These are phyloP conservation scores for Pelochelys cantorii DNA, from an alignment of 2,797 vertebrate species.

Conservation along the genomic window DNA sequence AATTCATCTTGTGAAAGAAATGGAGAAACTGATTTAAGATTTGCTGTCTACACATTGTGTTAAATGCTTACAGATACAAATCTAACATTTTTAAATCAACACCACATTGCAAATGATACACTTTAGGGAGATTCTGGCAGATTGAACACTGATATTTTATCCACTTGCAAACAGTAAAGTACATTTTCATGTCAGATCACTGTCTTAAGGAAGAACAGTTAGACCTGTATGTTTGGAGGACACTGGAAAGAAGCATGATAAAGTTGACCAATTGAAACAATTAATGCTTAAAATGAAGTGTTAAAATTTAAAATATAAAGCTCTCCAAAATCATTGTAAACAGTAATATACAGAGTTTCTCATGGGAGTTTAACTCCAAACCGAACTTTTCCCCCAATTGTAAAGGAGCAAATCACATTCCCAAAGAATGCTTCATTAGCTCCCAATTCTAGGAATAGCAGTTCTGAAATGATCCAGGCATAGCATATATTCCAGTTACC, in stretches of 20 bases:
- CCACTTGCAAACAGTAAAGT: background rate
- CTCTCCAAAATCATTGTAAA: background rate
- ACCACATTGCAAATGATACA: background rate
- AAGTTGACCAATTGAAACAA: background rate
- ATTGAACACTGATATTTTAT: background rate
- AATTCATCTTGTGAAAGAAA: background rate
- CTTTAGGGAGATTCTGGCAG: background rate
- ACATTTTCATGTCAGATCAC: background rate
- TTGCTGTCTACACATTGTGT: background rate
- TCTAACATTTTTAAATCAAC: background rate
- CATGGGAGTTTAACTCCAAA: background rate
- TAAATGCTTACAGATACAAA: no score
- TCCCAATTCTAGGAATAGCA: background rate
- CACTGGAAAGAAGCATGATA: background rate
- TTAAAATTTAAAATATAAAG: background rate
- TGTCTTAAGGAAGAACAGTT: background rate
- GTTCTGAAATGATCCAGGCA: background rate
- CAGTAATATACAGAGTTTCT: background rate
- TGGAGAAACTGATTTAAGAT: background rate
- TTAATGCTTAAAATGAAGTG: background rate
- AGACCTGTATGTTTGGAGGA: background rate
- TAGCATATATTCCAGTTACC: background rate
- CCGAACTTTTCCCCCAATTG: background rate
- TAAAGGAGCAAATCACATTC: background rate
- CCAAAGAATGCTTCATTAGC: background rate